A percentile compares a stretch with the other conserved stretches of the same genome.
These are phyloP conservation scores for Adelges cooleyi DNA, from an alignment of 1,140 invertebrate species.

Conservation along the genomic window DNA sequence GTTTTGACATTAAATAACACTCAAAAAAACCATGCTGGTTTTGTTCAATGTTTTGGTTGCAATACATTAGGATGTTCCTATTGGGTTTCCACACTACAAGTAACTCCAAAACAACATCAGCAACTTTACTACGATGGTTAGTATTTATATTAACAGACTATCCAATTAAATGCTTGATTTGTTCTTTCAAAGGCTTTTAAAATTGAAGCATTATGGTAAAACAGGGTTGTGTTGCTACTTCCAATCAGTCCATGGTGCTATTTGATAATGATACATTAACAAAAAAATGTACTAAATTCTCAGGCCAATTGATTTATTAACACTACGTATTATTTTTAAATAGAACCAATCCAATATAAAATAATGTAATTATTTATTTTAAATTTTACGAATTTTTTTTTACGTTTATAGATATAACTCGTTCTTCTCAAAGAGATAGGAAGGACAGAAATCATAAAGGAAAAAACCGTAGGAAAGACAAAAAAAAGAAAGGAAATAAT, in stretches of 20 bases:
- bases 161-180: too few relatives aligned
- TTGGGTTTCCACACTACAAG: slow-evolving; percentile 50
- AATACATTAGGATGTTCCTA: slow-evolving; percentile 64
- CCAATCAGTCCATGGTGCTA: too few relatives aligned
- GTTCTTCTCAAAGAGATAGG: slow-evolving; percentile 10
- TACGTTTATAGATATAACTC: slow-evolving; percentile 30
- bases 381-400: neutral
- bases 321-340: neutral
- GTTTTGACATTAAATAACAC: slow-evolving; percentile 53
- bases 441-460: slow-evolving; percentile 18
- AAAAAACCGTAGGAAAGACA: slow-evolving; percentile 8
- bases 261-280: too few relatives aligned
- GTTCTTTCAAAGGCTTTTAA: too few relatives aligned
- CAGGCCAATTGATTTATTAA: too few relatives aligned
- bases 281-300: too few relatives aligned
- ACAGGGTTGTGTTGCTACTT: too few relatives aligned
- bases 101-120: slow-evolving; percentile 52
- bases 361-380: neutral
- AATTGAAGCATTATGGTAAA: too few relatives aligned
- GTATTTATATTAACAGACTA: too few relatives aligned
- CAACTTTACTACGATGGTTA: slow-evolving; percentile 28
- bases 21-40: slow-evolving; percentile 69
- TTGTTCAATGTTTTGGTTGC: slow-evolving; percentile 77
- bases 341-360: neutral
- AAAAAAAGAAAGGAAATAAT: slow-evolving; percentile 29